A percentile compares a stretch with the other conserved stretches of the same genome.
Evolutionary conservation across 2,113 vertebrate species (phyloP).

Genomic region (Chaetura pelagica): DNA sequence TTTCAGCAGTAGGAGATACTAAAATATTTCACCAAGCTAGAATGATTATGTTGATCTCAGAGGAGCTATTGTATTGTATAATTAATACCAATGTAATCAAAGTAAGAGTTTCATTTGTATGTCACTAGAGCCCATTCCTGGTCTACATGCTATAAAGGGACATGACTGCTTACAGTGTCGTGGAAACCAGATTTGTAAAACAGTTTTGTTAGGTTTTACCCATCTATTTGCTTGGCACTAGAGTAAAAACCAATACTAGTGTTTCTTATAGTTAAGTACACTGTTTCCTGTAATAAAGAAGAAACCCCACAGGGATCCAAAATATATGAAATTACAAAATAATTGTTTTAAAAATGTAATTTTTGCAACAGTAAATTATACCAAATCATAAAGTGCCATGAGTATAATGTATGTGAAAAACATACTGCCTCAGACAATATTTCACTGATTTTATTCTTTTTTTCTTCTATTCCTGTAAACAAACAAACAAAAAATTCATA

Average conservation of each 20-base stretch:
- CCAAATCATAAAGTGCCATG: not conserved
- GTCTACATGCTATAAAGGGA: not conserved
- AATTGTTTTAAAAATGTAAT: not conserved
- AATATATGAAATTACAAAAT: not conserved
- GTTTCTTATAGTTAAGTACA: not conserved
- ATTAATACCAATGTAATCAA: conserved; percentile 39
- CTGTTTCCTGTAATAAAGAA: not conserved
- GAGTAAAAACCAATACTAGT: not conserved
- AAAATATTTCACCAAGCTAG: conserved; percentile 8
- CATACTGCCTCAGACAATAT: not conserved
- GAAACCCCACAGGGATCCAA: not conserved
- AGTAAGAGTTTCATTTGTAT: conserved; percentile 14
- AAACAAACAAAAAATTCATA: not conserved
- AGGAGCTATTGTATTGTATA: conserved; percentile 36
- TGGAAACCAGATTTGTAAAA: not conserved
- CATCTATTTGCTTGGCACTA: not conserved
- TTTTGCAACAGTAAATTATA: not conserved
- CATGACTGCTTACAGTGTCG: not conserved
- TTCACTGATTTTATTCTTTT: not conserved
- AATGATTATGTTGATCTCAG: conserved; percentile 11
- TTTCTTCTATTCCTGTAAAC: not conserved
- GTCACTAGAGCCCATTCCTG: conserved; percentile 9
- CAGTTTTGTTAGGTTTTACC: not conserved
- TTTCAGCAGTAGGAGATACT: not conserved
- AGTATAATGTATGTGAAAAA: not conserved